A percentile compares a stretch with the other conserved stretches of the same genome.
Conservation (phyloP, 2,888 invertebrate species). For the Scaptodrosophila latifasciaeformis region DNA sequence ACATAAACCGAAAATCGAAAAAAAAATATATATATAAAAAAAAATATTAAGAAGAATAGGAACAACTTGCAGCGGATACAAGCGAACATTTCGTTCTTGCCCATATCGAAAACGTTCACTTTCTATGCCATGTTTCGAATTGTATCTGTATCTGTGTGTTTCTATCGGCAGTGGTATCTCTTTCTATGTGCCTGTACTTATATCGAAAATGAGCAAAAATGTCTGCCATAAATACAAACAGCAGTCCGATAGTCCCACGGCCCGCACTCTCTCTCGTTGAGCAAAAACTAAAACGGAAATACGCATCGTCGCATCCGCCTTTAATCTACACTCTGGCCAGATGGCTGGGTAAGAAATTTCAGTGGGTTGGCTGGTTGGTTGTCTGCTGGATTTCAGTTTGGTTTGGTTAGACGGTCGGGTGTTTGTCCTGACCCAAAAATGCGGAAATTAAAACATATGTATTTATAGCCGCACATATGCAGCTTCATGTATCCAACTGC, state of each 20-base stretch:
- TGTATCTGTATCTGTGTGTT: conserved; percentile 2
- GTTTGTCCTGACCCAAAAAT: conserved; percentile 60
- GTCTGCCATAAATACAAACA: conserved; percentile 48
- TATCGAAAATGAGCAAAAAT: conserved; percentile 29
- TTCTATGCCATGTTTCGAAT: neutral
- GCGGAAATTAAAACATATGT: conserved; percentile 68
- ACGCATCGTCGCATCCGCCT: conserved; percentile 57
- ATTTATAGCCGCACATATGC: conserved; percentile 58
- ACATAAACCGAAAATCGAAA: conserved; percentile 63
- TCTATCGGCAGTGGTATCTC: conserved; percentile 1
- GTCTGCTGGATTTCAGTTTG: conserved; percentile 12
- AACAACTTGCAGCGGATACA: conserved; percentile 46
- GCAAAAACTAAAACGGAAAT: conserved; percentile 42
- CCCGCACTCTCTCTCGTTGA: neutral
- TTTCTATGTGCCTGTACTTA: neutral
- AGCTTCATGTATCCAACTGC: conserved; percentile 39
- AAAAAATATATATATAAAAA: too few species aligned
- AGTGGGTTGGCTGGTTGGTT: too few species aligned
- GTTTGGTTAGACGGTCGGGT: conserved; percentile 4
- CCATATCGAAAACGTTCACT: neutral
- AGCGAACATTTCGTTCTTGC: too few species aligned
- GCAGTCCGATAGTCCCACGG: too few species aligned
- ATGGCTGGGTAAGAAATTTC: too few species aligned
- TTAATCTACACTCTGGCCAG: conserved; percentile 45
- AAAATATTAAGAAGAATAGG: too few species aligned